Evolutionary conservation across 37 sponge, comb jelly and placozoan species (phyloP).

Genomic region (Corticium candelabrum): DNA sequence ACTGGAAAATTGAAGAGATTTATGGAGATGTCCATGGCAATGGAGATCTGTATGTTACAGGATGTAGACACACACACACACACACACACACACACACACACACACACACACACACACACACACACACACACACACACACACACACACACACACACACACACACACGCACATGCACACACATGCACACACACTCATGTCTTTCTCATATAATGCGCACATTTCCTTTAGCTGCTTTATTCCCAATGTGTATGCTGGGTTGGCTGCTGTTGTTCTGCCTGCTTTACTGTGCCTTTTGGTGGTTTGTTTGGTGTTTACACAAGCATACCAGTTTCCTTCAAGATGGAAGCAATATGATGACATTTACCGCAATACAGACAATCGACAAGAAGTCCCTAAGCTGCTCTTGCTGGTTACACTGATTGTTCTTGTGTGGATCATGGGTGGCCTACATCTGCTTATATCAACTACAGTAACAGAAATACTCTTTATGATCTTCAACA

Average conservation of each 20-base stretch:
- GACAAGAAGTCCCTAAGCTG: constrained; percentile 1
- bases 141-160: too few relatives aligned
- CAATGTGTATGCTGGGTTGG: not conserved
- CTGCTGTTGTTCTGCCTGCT: not conserved
- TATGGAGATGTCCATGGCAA: not conserved
- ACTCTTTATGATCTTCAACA: constrained; percentile 6
- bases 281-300: not conserved
- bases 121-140: too few relatives aligned
- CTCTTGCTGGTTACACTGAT: not conserved
- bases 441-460: not conserved
- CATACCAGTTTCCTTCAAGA: not conserved
- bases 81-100: too few relatives aligned
- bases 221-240: constrained; percentile 1
- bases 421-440: not conserved
- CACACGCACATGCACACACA: too few relatives aligned
- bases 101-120: too few relatives aligned
- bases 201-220: not conserved
- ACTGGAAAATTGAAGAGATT: not conserved
- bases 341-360: not conserved
- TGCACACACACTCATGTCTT: not conserved
- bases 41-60: not conserved
- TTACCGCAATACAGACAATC: not conserved
- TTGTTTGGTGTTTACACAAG: not conserved
- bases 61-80: too few relatives aligned
- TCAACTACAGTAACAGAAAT: not conserved